A percentile compares a stretch with the other conserved stretches of the same genome.
Conservation (phyloP, 1,140 invertebrate species). For the Hirudo medicinalis region DNA sequence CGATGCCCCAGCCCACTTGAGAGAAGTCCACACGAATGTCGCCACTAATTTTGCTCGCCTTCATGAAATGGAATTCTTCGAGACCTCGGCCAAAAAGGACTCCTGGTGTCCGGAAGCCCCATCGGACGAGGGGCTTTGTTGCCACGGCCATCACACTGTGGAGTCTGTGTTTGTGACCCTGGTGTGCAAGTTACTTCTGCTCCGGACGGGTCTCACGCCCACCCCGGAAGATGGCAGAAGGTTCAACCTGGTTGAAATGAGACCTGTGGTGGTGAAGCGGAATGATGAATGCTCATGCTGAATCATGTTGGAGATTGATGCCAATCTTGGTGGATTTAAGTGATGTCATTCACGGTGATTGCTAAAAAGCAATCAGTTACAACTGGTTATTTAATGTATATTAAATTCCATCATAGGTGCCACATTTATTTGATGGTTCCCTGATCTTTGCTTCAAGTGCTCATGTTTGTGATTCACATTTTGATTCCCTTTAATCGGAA, state of each 20-base stretch:
- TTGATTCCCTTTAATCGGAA: too few species aligned
- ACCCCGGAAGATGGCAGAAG: constrained; percentile 1
- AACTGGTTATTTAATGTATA: too few species aligned
- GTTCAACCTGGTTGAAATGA: constrained; percentile 12
- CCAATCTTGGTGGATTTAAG: too few species aligned
- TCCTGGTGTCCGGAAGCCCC: constrained; percentile 39
- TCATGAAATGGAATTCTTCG: constrained; percentile 63
- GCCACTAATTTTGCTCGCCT: constrained; percentile 53
- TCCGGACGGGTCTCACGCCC: constrained; percentile 10
- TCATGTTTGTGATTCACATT: too few species aligned
- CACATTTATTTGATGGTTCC: too few species aligned
- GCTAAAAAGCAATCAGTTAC: too few species aligned
- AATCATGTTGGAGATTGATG: neutral
- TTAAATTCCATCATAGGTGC: too few species aligned
- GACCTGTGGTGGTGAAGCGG: constrained; percentile 11
- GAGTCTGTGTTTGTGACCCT: constrained; percentile 70
- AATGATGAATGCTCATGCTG: constrained; percentile 12
- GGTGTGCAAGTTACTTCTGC: constrained; percentile 48
- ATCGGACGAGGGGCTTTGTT: too few species aligned
- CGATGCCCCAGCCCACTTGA: constrained; percentile 37
- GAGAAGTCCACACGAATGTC: constrained; percentile 54
- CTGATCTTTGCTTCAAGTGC: too few species aligned
- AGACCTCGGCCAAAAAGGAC: constrained; percentile 64
- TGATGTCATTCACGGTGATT: too few species aligned
- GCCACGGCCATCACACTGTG: constrained; percentile 36